Evolutionary conservation across 2,888 invertebrate genomes (phyloP).

Genomic region (Monochamus alternatus): DNA sequence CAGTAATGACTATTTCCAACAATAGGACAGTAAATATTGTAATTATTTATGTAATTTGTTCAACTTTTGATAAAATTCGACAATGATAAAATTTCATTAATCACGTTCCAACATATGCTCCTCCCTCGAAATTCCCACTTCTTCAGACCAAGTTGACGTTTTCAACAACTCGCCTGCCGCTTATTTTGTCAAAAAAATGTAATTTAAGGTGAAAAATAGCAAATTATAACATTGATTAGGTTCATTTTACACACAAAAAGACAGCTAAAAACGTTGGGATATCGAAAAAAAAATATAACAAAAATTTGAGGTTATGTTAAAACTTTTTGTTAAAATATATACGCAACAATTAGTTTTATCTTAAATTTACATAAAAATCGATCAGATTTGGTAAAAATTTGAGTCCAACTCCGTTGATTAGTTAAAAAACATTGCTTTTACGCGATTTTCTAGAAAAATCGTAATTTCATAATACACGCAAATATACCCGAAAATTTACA

Average conservation of each 20-base stretch:
- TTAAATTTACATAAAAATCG: no score
- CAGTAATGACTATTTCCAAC: background rate
- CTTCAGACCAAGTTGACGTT: background rate
- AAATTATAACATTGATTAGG: background rate
- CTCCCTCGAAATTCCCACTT: constrained; percentile 5
- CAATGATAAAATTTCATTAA: background rate
- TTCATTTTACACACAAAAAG: background rate
- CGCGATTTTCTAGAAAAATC: no score
- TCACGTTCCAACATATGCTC: background rate
- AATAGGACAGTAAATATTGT: background rate
- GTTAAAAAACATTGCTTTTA: no score
- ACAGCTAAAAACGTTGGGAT: background rate
- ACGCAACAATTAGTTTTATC: no score
- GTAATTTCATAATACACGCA: no score
- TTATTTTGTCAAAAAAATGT: background rate
- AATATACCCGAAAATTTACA: no score
- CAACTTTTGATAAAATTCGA: background rate
- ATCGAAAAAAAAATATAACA: background rate
- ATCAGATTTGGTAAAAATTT: no score
- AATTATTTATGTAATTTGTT: background rate
- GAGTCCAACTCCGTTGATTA: no score
- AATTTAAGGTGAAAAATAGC: background rate
- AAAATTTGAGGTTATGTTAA: constrained; percentile 1
- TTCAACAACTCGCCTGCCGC: background rate
- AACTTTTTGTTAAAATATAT: background rate